Evolutionary conservation across 2,113 vertebrate species (phyloP), one percentile per base, ranked within the genome.

Genomic region (Centrocercus urophasianus): DNA sequence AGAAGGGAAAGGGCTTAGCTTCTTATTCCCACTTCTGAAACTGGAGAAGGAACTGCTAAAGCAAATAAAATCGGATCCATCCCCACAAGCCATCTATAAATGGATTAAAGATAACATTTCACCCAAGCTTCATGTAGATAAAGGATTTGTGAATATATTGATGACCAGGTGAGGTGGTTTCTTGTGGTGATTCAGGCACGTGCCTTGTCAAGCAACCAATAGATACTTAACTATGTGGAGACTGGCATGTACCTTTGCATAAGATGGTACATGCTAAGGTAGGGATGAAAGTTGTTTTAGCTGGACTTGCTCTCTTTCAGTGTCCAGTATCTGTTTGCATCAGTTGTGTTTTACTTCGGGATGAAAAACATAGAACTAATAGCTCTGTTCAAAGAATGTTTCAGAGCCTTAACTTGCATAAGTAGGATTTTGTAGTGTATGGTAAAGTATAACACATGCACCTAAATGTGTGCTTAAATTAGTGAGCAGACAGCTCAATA

Each of bases 41-140:
- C 98, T 99, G 98, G 99, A 99, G 97, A 99, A 99, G 97, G 99
- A 99, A 96, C 98, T 99, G 81, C 98, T 99, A 94, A 99, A 99
- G 97, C 99, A 99, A 97, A 99, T 99, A 83, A 98, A 98, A 95
- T 98, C 98, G 19, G 99, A 99, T 97, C 99, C 99, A 88, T 99
- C 99, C 95, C 99, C 99, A 95, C 99, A 99, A 98, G 98, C 98
- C 96, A 99, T 99, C 98, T 99, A 99, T 97, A 99, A 99, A 97
- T 99, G 99, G 99, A 99, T 99, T 96, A 99, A 99, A 97, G 99
- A 99, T 97, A 99, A 99, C 97, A 99, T 99, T 97, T 99, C 99
- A 85, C 99, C 99, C 90, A 99, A 99, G 97, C 99, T 99, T 92
- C 99, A 99, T 98, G 98, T 98, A 52, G 99, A 99, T 97, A 99